These are phyloP conservation scores for Grus americana DNA, from an alignment of 2,113 vertebrate species.

Conservation along the genomic window DNA sequence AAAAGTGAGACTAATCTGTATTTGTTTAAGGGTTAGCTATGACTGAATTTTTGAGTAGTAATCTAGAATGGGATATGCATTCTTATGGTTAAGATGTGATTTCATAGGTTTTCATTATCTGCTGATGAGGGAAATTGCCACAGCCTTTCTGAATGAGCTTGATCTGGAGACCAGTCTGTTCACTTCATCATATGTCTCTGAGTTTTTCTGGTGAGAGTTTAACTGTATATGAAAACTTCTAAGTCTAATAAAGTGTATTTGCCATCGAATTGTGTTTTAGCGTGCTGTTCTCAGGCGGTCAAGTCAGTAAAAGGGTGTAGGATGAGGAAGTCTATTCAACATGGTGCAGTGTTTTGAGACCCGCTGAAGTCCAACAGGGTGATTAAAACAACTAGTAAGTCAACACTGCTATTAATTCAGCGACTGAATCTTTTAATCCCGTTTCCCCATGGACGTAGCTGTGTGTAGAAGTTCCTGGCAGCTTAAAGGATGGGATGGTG, in stretches of 20 bases:
- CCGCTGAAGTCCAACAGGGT: neutral
- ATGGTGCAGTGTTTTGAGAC: neutral
- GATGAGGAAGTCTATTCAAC: fast-evolving
- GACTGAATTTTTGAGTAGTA: neutral
- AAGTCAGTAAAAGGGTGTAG: neutral
- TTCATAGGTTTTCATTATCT: neutral
- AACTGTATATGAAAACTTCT: neutral
- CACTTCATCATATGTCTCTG: neutral
- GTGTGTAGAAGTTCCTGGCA: neutral
- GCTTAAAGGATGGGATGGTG: neutral
- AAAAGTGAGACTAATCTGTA: neutral
- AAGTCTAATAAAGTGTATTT: neutral
- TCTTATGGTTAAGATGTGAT: neutral
- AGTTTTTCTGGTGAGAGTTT: neutral
- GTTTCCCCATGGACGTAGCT: neutral
- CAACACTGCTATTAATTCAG: neutral
- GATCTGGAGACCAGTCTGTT: neutral
- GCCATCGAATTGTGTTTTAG: neutral
- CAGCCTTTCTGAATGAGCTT: neutral
- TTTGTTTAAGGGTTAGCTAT: neutral
- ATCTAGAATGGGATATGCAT: neutral
- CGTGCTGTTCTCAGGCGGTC: fast-evolving
- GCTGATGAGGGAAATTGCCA: neutral
- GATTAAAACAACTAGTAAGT: neutral
- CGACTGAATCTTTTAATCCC: neutral